Evolutionary conservation across 2,113 vertebrate species (phyloP), one percentile per base, ranked within the genome.

Genomic region (Sylvilagus bachmani): DNA sequence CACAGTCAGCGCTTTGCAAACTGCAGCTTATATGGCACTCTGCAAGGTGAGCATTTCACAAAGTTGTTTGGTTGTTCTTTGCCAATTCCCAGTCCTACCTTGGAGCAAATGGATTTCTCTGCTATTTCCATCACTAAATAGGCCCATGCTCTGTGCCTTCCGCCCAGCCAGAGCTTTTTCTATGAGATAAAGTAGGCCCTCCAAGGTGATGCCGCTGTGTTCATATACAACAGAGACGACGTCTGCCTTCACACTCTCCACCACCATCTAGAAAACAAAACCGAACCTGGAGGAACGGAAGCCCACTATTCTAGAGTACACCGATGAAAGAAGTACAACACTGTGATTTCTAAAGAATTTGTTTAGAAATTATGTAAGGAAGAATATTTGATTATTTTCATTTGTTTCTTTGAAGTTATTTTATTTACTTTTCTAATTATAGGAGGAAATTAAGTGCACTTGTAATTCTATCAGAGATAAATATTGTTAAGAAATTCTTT

Each of bases 171-270:
- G 86, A 1, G 97, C 98, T 77, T 97, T 98, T 87, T 98, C 98
- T 62, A 96, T 77, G 93, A 98, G 98, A 94, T 87, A 79, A 16
- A 99, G 86, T 83, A 99, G 97, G 75, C 98, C 98, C 36, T 98
- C 98, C 84, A 99, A 96, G 3, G 98, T 99, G 80, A 79, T 79
- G 29, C 98, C 98, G 6, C 96, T 96, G 92, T 99, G 97, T 85
- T 99, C 99, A 17, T 99, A 99, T 2, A 99, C 97, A 86, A 99
- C 86, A 44, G 97, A 97, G 5, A 97, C 24, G 24, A 99, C 98
- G 0, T 84, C 97, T 4, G 97, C 82, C 53, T 96, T 98, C 33
- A 98, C 96, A 0, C 98, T 98, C 61, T 98, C 97, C 94, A 99
- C 95, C 94, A 99, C 83, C 98, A 99, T 95, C 99, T 99, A 49